Conservation (phyloP, 2,113 vertebrate species). For the Cygnus atratus region DNA sequence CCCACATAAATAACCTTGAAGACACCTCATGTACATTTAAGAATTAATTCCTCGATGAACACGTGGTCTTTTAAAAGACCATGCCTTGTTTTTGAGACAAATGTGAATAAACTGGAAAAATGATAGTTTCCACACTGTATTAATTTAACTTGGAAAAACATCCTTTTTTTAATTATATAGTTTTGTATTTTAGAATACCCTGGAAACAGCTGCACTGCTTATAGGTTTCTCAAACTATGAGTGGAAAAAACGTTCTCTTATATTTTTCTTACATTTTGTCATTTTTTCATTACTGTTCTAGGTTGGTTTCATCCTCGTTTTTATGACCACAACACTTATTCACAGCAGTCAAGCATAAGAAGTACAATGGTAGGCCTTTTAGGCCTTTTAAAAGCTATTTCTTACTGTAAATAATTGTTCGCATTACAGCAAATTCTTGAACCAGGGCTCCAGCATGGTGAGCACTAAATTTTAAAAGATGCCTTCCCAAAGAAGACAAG, state of each 20-base stretch:
- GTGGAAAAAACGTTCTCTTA: background rate
- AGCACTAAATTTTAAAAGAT: background rate
- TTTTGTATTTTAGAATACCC: background rate
- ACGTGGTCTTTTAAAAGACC: background rate
- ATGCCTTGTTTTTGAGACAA: background rate
- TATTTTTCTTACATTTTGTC: background rate
- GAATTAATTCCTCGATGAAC: background rate
- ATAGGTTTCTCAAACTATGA: background rate
- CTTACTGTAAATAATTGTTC: background rate
- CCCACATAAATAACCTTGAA: background rate
- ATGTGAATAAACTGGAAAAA: background rate
- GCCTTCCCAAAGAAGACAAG: background rate
- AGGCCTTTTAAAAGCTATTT: background rate
- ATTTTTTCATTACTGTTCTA: background rate
- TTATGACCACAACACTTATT: background rate
- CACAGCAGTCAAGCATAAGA: background rate
- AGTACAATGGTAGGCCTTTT: background rate
- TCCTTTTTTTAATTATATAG: background rate
- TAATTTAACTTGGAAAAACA: slow-evolving; percentile 1
- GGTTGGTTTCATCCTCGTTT: background rate
- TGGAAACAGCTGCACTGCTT: background rate
- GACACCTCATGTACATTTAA: background rate
- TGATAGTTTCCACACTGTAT: background rate
- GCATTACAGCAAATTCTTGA: background rate
- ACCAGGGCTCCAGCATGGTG: background rate